phyloP scores from a whole-genome alignment of 1,140 invertebrate genomes.

The Diabrotica undecimpunctata region DNA sequence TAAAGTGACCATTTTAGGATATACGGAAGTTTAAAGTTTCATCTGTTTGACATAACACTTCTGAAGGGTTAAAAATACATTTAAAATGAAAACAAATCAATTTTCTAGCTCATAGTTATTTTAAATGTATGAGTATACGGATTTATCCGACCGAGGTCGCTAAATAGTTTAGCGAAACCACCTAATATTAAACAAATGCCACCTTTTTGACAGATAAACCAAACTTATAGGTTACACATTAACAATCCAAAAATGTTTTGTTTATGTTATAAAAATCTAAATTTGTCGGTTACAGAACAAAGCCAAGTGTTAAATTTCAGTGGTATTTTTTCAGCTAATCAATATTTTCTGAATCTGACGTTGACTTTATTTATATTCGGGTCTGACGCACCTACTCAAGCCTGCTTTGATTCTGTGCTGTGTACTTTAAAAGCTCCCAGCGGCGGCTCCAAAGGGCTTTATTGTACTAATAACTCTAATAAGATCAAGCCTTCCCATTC shows the following conservation, averaged over 20 bases:
- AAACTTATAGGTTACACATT: not conserved
- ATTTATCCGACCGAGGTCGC: too few species aligned
- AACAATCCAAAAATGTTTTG: not conserved
- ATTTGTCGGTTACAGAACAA: not conserved
- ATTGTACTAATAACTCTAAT: too few species aligned
- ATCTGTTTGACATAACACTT: constrained; percentile 21
- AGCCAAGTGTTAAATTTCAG: constrained; percentile 7
- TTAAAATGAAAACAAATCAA: not conserved
- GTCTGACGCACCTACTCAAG: constrained; percentile 17
- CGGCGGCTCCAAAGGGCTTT: constrained; percentile 1
- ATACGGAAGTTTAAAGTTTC: constrained; percentile 18
- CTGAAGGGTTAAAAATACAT: constrained; percentile 8
- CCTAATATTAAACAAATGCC: too few species aligned
- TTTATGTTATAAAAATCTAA: not conserved
- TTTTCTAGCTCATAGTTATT: not conserved
- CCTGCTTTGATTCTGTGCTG: constrained; percentile 14
- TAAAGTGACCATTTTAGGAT: constrained; percentile 21
- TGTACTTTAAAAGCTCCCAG: constrained; percentile 9
- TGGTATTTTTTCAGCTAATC: constrained; percentile 16
- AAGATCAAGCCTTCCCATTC: too few species aligned
- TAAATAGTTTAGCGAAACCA: too few species aligned
- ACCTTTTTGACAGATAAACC: too few species aligned
- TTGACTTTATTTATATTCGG: constrained; percentile 23
- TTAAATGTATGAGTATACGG: not conserved
- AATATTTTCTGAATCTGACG: constrained; percentile 21